phyloP scores from a whole-genome alignment of 2,113 vertebrate genomes.

The Trogon surrucura region DNA sequence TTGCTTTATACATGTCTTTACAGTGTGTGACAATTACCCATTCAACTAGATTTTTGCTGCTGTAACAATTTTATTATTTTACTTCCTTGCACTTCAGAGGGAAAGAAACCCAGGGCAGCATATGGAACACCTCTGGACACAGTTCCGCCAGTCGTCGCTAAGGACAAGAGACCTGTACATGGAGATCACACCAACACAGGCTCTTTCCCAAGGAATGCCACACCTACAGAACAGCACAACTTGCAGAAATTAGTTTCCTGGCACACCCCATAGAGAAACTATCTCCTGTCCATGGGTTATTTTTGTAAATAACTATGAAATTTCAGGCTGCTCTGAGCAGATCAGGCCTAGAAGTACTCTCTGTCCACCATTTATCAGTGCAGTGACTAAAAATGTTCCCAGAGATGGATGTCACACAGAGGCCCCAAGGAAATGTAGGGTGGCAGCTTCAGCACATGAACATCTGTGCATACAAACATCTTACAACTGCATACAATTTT shows the following conservation, averaged over 20 bases:
- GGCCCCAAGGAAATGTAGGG: not conserved
- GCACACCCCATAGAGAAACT: not conserved
- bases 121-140: rapidly evolving
- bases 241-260: not conserved
- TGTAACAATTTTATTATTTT: not conserved
- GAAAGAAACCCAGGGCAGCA: not conserved
- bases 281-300: not conserved
- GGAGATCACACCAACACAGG: not conserved
- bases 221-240: not conserved
- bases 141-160: not conserved
- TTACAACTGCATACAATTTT: not conserved
- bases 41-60: not conserved
- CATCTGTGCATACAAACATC: not conserved
- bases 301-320: not conserved
- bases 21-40: not conserved
- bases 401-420: not conserved
- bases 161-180: not conserved
- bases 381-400: not conserved
- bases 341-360: not conserved
- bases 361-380: not conserved
- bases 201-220: not conserved
- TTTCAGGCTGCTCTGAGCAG: not conserved
- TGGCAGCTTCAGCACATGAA: not conserved
- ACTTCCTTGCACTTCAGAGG: not conserved
- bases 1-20: not conserved